Percentiles rank a stretch among this genome's conserved stretches.
phyloP scores from a whole-genome alignment of 2,113 vertebrate species.

The Suncus etruscus region DNA sequence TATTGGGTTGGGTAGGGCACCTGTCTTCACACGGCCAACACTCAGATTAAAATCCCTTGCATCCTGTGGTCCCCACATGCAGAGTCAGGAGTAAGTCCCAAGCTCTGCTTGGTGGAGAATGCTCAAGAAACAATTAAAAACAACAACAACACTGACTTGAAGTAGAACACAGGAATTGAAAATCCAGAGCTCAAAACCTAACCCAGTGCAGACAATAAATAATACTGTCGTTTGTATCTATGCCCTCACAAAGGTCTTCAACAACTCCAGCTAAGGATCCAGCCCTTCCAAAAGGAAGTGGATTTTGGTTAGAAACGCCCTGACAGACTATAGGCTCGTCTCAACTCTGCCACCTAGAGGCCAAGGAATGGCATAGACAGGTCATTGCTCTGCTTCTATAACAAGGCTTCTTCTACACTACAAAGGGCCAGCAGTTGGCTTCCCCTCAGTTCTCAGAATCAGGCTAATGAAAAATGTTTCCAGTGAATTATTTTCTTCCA shows the following conservation, averaged over 20 bases:
- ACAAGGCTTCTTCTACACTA: too few species aligned
- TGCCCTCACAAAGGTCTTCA: not conserved
- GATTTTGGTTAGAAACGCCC: constrained; percentile 44
- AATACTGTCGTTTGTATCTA: constrained; percentile 13
- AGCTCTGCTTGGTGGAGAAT: too few species aligned
- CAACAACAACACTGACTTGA: not conserved
- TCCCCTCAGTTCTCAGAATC: not conserved
- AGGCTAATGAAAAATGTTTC: not conserved
- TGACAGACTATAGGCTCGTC: not conserved
- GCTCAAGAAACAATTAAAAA: too few species aligned
- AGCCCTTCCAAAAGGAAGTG: constrained; percentile 55
- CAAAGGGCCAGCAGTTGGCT: not conserved
- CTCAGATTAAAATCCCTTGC: too few species aligned
- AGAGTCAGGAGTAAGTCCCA: too few species aligned
- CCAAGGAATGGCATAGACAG: not conserved
- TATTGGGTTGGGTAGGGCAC: too few species aligned
- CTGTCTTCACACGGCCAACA: too few species aligned
- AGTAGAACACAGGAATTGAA: constrained; percentile 50
- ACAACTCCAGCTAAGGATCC: constrained; percentile 38
- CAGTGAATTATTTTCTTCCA: not conserved
- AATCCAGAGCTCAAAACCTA: constrained; percentile 48
- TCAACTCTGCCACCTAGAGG: constrained; percentile 78
- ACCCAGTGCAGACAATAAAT: constrained; percentile 17
- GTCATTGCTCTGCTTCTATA: too few species aligned
- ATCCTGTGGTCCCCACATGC: too few species aligned